Percentiles rank a stretch among this genome's conserved stretches.
These are phyloP conservation scores for Eubucco bourcierii DNA, from an alignment of 2,113 vertebrate species.

Conservation along the genomic window DNA sequence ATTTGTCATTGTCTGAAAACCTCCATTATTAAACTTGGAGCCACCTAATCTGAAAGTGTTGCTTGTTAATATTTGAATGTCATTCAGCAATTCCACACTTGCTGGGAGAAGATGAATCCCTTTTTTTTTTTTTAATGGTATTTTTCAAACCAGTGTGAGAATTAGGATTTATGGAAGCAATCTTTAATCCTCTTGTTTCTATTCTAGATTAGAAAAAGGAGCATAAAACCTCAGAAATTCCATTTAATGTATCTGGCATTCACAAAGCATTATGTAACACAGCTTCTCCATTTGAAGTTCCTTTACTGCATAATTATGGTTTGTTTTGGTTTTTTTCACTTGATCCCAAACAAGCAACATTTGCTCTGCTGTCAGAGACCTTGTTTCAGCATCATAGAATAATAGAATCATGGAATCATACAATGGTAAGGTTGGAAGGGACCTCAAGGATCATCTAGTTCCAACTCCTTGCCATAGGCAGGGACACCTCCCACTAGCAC, in stretches of 20 bases:
- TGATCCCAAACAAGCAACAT: not conserved
- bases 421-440: too few relatives aligned
- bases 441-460: too few relatives aligned
- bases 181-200: constrained; percentile 42
- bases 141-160: constrained; percentile 15
- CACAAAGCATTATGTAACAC: not conserved
- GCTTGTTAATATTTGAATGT: constrained; percentile 9
- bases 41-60: not conserved
- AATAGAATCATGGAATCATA: too few relatives aligned
- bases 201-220: constrained; percentile 18
- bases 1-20: constrained; percentile 1
- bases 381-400: not conserved
- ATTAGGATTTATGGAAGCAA: constrained; percentile 32
- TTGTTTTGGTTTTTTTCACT: not conserved
- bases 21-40: not conserved
- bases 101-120: not conserved
- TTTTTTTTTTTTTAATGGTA: not conserved
- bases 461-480: too few relatives aligned
- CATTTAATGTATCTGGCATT: constrained; percentile 19
- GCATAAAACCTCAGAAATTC: constrained; percentile 1
- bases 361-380: not conserved
- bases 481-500: too few relatives aligned
- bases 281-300: not conserved
- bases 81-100: not conserved
- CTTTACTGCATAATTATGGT: not conserved